These are phyloP conservation scores for Tinamus guttatus DNA, from an alignment of 2,113 vertebrate genomes.

Conservation along the genomic window DNA sequence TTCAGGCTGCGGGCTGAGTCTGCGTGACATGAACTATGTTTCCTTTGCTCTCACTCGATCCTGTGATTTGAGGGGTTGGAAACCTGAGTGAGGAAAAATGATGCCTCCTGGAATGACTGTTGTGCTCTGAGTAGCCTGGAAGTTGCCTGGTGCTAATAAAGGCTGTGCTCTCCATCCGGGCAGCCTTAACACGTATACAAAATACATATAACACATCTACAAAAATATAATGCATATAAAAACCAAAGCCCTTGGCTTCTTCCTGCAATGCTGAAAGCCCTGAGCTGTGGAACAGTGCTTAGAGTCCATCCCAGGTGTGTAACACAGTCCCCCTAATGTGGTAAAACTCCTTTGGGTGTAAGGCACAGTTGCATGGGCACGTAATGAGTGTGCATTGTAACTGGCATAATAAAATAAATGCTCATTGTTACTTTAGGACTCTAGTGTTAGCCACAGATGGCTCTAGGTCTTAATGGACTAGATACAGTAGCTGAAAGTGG, in stretches of 20 bases:
- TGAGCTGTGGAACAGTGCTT: slow-evolving; percentile 63
- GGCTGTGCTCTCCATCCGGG: neutral
- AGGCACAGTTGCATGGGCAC: neutral
- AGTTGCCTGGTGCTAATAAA: slow-evolving; percentile 5
- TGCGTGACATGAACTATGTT: neutral
- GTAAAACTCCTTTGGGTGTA: slow-evolving; percentile 10
- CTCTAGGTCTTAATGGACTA: slow-evolving; percentile 43
- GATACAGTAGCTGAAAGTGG: slow-evolving; percentile 37
- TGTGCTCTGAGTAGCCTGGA: neutral
- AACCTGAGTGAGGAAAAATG: neutral
- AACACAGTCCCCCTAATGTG: slow-evolving; percentile 13
- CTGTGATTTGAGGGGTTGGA: neutral
- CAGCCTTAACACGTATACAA: neutral
- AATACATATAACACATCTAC: neutral
- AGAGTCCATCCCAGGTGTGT: slow-evolving; percentile 24
- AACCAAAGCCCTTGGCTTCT: slow-evolving; percentile 36
- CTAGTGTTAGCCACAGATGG: slow-evolving; percentile 15
- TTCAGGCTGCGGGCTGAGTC: neutral
- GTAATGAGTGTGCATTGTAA: neutral
- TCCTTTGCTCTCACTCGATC: neutral
- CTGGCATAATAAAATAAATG: slow-evolving; percentile 32
- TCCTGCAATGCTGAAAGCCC: slow-evolving; percentile 39
- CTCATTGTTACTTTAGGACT: slow-evolving; percentile 18
- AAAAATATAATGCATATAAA: no score
- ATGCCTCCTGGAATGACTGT: neutral